Evolutionary conservation across 2,888 invertebrate species (phyloP).

Genomic region (Bembecia ichneumoniformis): DNA sequence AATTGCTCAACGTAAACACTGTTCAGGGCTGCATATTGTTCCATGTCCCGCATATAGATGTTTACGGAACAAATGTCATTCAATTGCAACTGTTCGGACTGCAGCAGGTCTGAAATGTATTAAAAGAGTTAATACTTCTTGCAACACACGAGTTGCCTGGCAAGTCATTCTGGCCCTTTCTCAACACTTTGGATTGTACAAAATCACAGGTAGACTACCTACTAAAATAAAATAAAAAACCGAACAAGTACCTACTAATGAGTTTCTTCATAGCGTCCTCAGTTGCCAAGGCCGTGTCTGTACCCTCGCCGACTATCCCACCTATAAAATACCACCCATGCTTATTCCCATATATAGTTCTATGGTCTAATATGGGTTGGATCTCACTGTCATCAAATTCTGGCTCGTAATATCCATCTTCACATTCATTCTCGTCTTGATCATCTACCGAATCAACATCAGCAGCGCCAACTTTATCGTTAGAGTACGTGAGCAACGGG

Average conservation of each 20-base stretch:
- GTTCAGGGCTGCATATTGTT: constrained; percentile 83
- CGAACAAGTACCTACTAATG: constrained; percentile 80
- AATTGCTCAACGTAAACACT: constrained; percentile 82
- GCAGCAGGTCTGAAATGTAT: constrained; percentile 60
- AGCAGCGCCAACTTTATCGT: constrained; percentile 28
- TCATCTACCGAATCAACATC: constrained; percentile 30
- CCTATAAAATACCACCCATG: constrained; percentile 90
- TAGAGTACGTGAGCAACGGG: constrained; percentile 48
- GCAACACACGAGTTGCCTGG: too few relatives aligned
- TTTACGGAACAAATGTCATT: constrained; percentile 85
- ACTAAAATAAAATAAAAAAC: constrained; percentile 1
- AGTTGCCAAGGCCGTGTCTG: constrained; percentile 76
- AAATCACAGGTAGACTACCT: too few relatives aligned
- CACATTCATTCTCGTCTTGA: constrained; percentile 38
- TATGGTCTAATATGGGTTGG: constrained; percentile 73
- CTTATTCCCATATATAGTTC: constrained; percentile 76
- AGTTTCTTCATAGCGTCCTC: constrained; percentile 81
- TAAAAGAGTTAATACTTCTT: neutral
- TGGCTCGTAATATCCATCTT: constrained; percentile 49
- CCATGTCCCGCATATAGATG: constrained; percentile 88
- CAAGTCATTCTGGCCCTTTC: too few relatives aligned
- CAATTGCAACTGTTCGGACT: constrained; percentile 63
- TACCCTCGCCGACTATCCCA: constrained; percentile 81
- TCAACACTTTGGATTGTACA: too few relatives aligned
- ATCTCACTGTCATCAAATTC: constrained; percentile 67